Conservation (phyloP, 2,797 vertebrate species). For the Paedocypris micromegethes region DNA sequence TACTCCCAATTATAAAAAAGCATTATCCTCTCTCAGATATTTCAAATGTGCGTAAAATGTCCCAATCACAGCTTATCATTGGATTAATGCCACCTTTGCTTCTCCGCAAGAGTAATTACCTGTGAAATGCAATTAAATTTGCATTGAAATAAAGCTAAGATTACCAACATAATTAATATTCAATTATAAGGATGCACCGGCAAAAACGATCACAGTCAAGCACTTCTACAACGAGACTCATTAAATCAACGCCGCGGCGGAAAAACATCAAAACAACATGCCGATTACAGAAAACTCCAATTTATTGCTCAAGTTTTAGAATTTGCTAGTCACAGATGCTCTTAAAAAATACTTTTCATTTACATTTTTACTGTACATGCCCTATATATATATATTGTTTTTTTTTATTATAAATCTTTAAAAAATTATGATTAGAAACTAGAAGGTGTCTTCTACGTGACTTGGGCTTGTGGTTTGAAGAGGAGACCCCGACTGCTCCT, state of each 20-base stretch:
- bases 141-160: conserved; percentile 45
- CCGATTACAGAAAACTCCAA: conserved; percentile 9
- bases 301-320: conserved; percentile 20
- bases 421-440: conserved; percentile 3
- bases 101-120: conserved; percentile 50
- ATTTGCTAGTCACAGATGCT: neutral
- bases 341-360: conserved; percentile 9
- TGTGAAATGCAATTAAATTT: conserved; percentile 49
- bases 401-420: neutral
- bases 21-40: neutral
- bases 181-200: conserved; percentile 40
- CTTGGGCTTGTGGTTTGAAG: conserved; percentile 32
- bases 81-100: conserved; percentile 38
- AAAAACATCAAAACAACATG: conserved; percentile 3
- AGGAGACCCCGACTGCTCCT: conserved; percentile 45
- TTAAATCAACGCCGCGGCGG: conserved; percentile 18
- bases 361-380: neutral
- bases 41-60: conserved; percentile 15
- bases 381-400: too few relatives aligned
- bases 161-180: conserved; percentile 50
- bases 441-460: conserved; percentile 17
- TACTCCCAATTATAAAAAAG: too few relatives aligned
- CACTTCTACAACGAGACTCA: conserved; percentile 27
- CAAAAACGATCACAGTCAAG: conserved; percentile 29
- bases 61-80: conserved; percentile 35